Evolutionary conservation across 1,140 invertebrate species (phyloP), one percentile per base, ranked within the genome.

Genomic region (Mamestra configurata): DNA sequence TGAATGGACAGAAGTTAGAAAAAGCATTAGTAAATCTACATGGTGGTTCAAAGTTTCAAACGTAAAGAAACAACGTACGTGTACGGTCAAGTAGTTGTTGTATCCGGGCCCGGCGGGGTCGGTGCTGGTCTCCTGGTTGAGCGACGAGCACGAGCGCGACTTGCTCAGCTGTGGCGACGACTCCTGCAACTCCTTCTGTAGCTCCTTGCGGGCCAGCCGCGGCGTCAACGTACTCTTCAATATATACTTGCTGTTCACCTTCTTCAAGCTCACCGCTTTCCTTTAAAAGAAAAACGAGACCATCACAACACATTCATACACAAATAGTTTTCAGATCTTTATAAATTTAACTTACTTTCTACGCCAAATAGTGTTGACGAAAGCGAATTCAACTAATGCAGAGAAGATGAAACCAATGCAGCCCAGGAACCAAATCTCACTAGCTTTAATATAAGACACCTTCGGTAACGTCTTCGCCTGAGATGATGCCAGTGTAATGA

Each of bases 361-460:
- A 53, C 98, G 95, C 96, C 98, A 98, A 88, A 98, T 98, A 0
- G 97, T 98, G 89, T 98, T 98, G 4, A 98, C 98, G 83, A 98
- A 97, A n/a, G 98, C 98, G 89, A 98, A 98, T 85, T 98, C 98
- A 1, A 98, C 97, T 90, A 98, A 96, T 4, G 97, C 97, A 15
- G 97, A 97, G 89, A 98, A 98, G 55, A 98, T 97, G 86, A 98
- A 98, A 76, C 97, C 96, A 0, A 97, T 97, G 87, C 98, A 98
- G 0, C 97, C 97, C n/a, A 98, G 94, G 87, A 98, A 98, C 98
- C 98, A 98, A 61, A 98, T 97, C 92, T 98, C 98, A 77, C 98
- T 97, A 0, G 98, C 98, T 94, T 98, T 98, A n/a, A 98, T 97
- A 82, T 98, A 98, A 15, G 98, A 98, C 0, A 98, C 98, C 90